These are phyloP conservation scores for Drosophila neutralis DNA, from an alignment of 2,888 invertebrate species.

Conservation along the genomic window DNA sequence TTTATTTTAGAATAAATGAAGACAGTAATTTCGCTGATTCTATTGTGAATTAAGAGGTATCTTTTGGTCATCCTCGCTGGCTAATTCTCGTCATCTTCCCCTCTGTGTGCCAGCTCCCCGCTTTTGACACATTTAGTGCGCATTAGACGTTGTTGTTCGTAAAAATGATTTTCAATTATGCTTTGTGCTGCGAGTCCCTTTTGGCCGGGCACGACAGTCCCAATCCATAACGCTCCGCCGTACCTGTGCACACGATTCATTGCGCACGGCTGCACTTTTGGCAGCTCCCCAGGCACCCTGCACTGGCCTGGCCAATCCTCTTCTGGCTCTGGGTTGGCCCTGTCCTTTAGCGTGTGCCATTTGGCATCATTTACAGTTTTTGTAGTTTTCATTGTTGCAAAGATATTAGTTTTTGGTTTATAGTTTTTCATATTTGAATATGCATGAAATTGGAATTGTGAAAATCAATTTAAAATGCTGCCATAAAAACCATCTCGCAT, in stretches of 20 bases:
- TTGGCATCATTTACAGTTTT: conserved; percentile 70
- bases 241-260: conserved; percentile 73
- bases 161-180: conserved; percentile 74
- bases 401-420: conserved; percentile 30
- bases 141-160: conserved; percentile 38
- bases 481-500: conserved; percentile 44
- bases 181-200: conserved; percentile 32
- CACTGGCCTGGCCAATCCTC: not conserved
- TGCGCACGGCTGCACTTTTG: conserved; percentile 78
- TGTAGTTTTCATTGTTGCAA: conserved; percentile 27
- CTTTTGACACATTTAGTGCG: conserved; percentile 50
- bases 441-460: conserved; percentile 62
- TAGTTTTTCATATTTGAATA: conserved; percentile 57
- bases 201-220: conserved; percentile 27
- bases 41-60: conserved; percentile 9
- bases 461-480: conserved; percentile 63
- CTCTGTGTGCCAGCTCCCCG: not conserved
- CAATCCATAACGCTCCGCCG: conserved; percentile 45
- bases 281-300: conserved; percentile 29
- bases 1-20: not conserved
- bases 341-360: conserved; percentile 37
- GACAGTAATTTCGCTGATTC: not conserved
- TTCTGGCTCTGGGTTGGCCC: not conserved
- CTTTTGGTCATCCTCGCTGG: conserved; percentile 1
- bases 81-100: not conserved